These are phyloP conservation scores for Parnassius smintheus DNA, from an alignment of 2,888 invertebrate genomes.

Conservation along the genomic window DNA sequence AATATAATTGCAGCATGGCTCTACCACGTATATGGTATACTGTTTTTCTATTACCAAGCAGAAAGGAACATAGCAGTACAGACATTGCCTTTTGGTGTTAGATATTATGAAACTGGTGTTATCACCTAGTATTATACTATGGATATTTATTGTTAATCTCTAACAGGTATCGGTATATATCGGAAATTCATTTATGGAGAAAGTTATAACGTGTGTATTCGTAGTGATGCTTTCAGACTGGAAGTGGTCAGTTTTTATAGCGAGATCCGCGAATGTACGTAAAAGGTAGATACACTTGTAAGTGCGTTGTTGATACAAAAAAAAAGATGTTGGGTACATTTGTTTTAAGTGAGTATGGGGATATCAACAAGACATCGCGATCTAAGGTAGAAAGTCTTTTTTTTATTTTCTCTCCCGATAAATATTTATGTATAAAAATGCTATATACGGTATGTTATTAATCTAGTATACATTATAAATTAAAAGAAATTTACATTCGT, in stretches of 20 bases:
- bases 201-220: slow-evolving; percentile 23
- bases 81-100: too few species aligned
- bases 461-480: too few species aligned
- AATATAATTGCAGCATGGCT: too few species aligned
- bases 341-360: slow-evolving; percentile 12
- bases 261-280: slow-evolving; percentile 20
- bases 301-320: background rate
- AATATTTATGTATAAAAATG: too few species aligned
- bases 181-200: slow-evolving; percentile 15
- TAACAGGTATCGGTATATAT: slow-evolving; percentile 7
- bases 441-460: too few species aligned
- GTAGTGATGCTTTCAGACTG: slow-evolving; percentile 10
- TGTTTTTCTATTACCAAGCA: too few species aligned
- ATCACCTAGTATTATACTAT: background rate
- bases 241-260: slow-evolving; percentile 17
- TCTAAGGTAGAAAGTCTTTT: slow-evolving; percentile 9
- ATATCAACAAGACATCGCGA: slow-evolving; percentile 5
- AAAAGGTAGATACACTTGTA: slow-evolving; percentile 11
- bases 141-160: slow-evolving; percentile 3
- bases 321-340: slow-evolving; percentile 17
- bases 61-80: too few species aligned
- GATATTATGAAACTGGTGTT: background rate
- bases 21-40: too few species aligned
- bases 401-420: slow-evolving; percentile 9
- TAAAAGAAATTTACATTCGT: too few species aligned